These are phyloP conservation scores for Drosophila barbarae DNA, from an alignment of 2,888 invertebrate genomes.

Conservation along the genomic window DNA sequence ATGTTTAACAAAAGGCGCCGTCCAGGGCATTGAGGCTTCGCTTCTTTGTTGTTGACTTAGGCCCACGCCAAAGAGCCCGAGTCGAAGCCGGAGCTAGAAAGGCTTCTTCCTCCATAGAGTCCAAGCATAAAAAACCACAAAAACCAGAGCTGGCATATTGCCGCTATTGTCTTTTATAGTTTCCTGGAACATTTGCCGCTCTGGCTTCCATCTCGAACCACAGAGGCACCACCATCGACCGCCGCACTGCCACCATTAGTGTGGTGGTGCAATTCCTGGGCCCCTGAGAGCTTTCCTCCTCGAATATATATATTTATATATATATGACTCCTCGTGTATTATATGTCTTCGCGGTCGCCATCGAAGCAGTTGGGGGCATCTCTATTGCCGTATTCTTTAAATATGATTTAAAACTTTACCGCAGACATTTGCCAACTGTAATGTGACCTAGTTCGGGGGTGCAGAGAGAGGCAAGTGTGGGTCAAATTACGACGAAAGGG, in stretches of 20 bases:
- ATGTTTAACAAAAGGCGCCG: slow-evolving; percentile 49
- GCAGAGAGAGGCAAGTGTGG: slow-evolving; percentile 22
- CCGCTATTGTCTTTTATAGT: slow-evolving; percentile 74
- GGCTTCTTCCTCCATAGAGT: slow-evolving; percentile 54
- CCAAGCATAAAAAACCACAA: slow-evolving; percentile 64
- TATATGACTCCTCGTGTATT: slow-evolving; percentile 17
- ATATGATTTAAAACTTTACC: slow-evolving; percentile 68
- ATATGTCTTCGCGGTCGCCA: slow-evolving; percentile 35
- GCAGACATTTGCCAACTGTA: slow-evolving; percentile 38
- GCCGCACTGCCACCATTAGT: slow-evolving; percentile 31
- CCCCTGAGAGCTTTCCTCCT: slow-evolving; percentile 20
- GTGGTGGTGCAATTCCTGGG: slow-evolving; percentile 31
- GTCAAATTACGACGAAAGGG: background rate
- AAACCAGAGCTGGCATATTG: slow-evolving; percentile 75
- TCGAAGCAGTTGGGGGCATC: slow-evolving; percentile 24
- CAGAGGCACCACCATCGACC: slow-evolving; percentile 10
- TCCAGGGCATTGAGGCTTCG: slow-evolving; percentile 44
- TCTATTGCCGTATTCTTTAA: slow-evolving; percentile 54
- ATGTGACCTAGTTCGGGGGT: slow-evolving; percentile 36
- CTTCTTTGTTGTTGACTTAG: slow-evolving; percentile 70
- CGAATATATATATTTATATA: background rate
- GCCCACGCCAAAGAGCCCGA: slow-evolving; percentile 54
- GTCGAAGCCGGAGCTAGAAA: slow-evolving; percentile 31
- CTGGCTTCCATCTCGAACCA: slow-evolving; percentile 35
- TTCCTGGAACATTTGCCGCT: slow-evolving; percentile 65